Conservation (phyloP, 2,113 vertebrate genomes). For the Malurus alboscapulatus region DNA sequence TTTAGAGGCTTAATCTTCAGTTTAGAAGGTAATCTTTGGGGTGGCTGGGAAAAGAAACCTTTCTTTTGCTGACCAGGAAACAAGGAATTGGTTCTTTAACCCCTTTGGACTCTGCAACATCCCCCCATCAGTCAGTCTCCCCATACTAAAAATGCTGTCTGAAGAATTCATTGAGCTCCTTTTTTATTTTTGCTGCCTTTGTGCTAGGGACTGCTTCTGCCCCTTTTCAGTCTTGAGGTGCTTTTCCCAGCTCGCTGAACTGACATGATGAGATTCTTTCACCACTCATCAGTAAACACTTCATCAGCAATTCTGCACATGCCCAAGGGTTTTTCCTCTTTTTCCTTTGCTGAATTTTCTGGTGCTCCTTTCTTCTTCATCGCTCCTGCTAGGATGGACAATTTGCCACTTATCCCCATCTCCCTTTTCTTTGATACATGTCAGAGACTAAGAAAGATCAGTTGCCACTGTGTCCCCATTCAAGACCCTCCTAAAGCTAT, state of each 20-base stretch:
- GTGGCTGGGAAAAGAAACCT: not conserved
- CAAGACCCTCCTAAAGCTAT: conserved; percentile 26
- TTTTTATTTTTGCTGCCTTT: not conserved
- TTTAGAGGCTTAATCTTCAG: not conserved
- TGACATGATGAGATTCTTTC: conserved; percentile 16
- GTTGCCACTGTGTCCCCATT: not conserved
- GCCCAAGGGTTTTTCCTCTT: not conserved
- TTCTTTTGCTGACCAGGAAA: not conserved
- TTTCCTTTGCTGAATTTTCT: conserved; percentile 16
- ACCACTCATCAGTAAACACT: conserved; percentile 27
- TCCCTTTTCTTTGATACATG: conserved; percentile 11
- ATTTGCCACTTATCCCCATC: not conserved
- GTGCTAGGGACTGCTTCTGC: not conserved
- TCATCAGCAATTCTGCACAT: conserved; percentile 45
- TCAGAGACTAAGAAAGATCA: conserved; percentile 25
- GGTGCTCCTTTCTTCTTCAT: not conserved
- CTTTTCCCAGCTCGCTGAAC: conserved; percentile 10
- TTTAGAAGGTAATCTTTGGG: not conserved
- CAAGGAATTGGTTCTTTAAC: not conserved
- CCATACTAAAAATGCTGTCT: not conserved
- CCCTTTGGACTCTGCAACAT: not conserved
- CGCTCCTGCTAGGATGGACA: not conserved
- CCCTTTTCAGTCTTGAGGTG: conserved; percentile 29
- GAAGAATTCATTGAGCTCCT: not conserved
- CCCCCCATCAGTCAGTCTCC: not conserved